Base-by-base conservation (phyloP, 2,113 vertebrate species). In the Esox niger region DNA sequence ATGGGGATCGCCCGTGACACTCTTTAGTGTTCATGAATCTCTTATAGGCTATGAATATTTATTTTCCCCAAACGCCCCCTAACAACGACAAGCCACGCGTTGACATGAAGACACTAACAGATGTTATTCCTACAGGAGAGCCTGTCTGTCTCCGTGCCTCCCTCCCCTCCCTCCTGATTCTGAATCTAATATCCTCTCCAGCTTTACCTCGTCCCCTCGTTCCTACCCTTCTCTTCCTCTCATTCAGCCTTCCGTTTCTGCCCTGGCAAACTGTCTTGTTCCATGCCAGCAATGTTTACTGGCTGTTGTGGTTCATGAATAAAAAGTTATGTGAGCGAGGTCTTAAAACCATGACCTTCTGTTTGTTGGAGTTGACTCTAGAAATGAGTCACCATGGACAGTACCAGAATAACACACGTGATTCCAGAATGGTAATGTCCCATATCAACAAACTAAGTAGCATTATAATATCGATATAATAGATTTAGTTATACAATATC, bases 21-120 rank as follows among this genome's bases (percentile, higher is more conserved):
- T 83, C 80, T 89, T 90, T 88, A 87, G 83, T 71, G 84, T 84
- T 88, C 86, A 88, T 89, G 81, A 85, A 89, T 88, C 87, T 85
- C 79, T 87, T 84, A 84, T 86, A 79, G 76, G 79, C 52, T n/a
- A 88, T 90, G 81, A 89, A 89, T 90, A 88, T 89, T 86, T 78
- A 89, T 89, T 78, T 79, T 79, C 13, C 80, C 77, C 77, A 77
- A 80, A 80, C 17, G 80, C 68, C 58, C 29, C 35, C 74, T 77
- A 3, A 11, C 15, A 17, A 54, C 66, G 83, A 86, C 29, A 58
- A 84, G 70, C 62, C 1, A 35, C 21, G 11, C 55, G 13, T 62
- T 81, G 81, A 79, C 75, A 65, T 25, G 71, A 52, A 79, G 87
- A 86, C 73, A 46, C 6, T 78, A 88, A 78, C 88, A 89, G 89